phyloP scores from a whole-genome alignment of 2,797 vertebrate species.

The Sebastiscus albofasciatus region DNA sequence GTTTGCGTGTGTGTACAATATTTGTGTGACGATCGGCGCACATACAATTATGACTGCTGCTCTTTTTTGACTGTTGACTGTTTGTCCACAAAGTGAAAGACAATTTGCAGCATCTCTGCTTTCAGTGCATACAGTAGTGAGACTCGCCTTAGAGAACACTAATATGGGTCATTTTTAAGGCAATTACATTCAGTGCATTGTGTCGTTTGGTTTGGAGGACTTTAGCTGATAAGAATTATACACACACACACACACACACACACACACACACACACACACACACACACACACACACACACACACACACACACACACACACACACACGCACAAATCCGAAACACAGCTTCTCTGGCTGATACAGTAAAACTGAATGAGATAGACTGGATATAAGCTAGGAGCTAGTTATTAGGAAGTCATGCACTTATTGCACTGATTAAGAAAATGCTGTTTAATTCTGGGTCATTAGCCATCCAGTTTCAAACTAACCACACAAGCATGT shows the following conservation, averaged over 20 bases:
- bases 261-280: not conserved
- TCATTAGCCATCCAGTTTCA: not conserved
- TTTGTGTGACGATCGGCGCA: not conserved
- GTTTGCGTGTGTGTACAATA: constrained; percentile 1
- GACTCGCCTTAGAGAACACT: not conserved
- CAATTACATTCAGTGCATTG: not conserved
- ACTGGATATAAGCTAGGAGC: not conserved
- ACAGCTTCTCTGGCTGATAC: not conserved
- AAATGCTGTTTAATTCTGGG: not conserved
- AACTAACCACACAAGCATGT: not conserved
- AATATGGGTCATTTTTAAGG: not conserved
- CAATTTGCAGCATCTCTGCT: not conserved
- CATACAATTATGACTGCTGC: not conserved
- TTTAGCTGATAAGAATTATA: not conserved
- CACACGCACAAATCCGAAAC: not conserved
- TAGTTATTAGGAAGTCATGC: not conserved
- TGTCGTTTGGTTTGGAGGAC: not conserved
- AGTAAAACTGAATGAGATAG: not conserved
- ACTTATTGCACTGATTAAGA: not conserved
- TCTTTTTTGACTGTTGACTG: not conserved
- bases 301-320: not conserved
- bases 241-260: not conserved
- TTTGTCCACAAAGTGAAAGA: not conserved
- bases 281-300: not conserved
- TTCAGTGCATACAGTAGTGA: not conserved